A percentile compares a stretch with the other conserved stretches of the same genome.
phyloP scores from a whole-genome alignment of 2,113 vertebrate genomes.

The Dunckerocampus dactyliophorus region DNA sequence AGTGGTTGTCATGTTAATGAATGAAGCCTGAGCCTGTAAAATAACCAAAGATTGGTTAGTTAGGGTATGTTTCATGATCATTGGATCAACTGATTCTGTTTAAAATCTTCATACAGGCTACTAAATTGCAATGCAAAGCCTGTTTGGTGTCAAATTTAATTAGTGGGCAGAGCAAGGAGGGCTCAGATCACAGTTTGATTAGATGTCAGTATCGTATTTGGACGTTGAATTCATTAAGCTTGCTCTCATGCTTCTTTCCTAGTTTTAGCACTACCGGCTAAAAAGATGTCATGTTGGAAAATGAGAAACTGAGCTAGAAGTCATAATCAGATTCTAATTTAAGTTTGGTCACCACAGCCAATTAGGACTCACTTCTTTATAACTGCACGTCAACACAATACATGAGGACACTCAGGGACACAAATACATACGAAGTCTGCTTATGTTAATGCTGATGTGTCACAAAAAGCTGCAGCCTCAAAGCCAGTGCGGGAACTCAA shows the following conservation, averaged over 20 bases:
- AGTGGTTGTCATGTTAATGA: not conserved
- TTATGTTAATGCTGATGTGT: conserved; percentile 46
- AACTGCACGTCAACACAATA: not conserved
- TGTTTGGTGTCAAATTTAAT: conserved; percentile 12
- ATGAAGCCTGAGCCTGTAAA: not conserved
- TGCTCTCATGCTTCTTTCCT: not conserved
- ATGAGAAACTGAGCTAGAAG: conserved; percentile 13
- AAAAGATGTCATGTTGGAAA: conserved; percentile 1
- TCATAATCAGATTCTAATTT: conserved; percentile 30
- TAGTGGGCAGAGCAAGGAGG: conserved; percentile 1
- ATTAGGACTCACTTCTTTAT: conserved; percentile 15
- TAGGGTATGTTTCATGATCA: not conserved
- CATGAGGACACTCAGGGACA: conserved; percentile 9
- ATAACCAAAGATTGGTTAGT: not conserved
- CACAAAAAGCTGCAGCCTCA: conserved; percentile 43
- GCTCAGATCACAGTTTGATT: conserved; percentile 3
- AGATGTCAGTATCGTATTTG: conserved; percentile 4
- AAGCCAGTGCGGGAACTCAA: conserved; percentile 52
- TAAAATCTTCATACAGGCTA: conserved; percentile 1
- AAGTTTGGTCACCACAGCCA: conserved; percentile 10
- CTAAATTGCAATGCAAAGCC: not conserved
- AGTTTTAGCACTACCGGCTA: not conserved
- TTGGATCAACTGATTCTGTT: not conserved
- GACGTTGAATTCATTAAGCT: not conserved
- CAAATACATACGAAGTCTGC: conserved; percentile 20